phyloP scores from a whole-genome alignment of 2,797 vertebrate genomes.

The Darevskia mixta region DNA sequence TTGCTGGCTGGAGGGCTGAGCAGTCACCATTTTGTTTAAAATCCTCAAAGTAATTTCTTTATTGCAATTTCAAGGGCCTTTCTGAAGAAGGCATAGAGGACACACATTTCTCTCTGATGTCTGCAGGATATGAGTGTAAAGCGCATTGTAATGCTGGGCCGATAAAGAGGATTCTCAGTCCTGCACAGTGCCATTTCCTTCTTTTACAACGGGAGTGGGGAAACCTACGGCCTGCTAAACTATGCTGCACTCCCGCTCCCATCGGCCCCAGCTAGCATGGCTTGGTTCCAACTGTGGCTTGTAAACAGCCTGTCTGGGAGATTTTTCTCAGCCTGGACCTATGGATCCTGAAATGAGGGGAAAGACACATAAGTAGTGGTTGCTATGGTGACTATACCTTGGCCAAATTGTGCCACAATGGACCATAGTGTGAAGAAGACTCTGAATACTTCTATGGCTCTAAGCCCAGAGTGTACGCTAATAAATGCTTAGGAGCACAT shows the following conservation, averaged over 20 bases:
- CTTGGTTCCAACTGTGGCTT: background rate
- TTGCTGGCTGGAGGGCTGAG: slow-evolving; percentile 5
- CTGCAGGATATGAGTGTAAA: background rate
- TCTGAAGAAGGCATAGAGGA: background rate
- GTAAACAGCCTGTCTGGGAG: too few species aligned
- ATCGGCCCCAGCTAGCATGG: background rate
- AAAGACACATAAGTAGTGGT: too few species aligned
- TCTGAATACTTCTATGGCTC: too few species aligned
- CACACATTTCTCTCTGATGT: background rate
- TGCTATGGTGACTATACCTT: too few species aligned
- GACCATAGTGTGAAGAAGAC: too few species aligned
- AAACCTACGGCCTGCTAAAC: too few species aligned
- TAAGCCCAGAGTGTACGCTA: too few species aligned
- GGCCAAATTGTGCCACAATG: too few species aligned
- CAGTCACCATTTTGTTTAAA: slow-evolving; percentile 8
- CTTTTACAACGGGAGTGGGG: background rate
- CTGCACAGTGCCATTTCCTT: accelerated
- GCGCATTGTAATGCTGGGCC: background rate
- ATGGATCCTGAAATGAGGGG: too few species aligned
- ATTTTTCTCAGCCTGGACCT: too few species aligned
- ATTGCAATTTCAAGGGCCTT: background rate
- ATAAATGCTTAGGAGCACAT: too few species aligned
- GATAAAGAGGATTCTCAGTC: background rate
- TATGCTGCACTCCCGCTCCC: background rate
- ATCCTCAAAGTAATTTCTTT: background rate